phyloP scores from a whole-genome alignment of 1,140 invertebrate species.

The Heliconius congener region DNA sequence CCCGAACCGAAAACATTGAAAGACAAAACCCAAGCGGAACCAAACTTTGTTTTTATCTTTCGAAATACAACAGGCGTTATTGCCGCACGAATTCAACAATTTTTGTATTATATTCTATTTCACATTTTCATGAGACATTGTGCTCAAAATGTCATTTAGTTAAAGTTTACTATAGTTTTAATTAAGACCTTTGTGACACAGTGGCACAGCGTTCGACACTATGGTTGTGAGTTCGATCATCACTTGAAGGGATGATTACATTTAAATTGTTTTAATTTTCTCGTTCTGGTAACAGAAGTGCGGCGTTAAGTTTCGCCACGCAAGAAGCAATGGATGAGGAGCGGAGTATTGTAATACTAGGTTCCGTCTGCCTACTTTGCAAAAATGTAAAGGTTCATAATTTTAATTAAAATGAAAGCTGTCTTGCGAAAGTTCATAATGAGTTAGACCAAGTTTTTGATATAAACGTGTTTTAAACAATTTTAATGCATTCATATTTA shows the following conservation, averaged over 20 bases:
- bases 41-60: constrained; percentile 23
- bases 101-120: neutral
- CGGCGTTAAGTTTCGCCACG: no score
- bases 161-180: neutral
- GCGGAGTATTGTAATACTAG: no score
- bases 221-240: no score
- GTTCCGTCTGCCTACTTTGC: no score
- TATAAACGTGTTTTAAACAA: neutral
- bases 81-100: constrained; percentile 6
- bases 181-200: neutral
- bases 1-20: neutral
- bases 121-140: neutral
- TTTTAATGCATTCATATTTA: neutral
- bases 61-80: constrained; percentile 16
- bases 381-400: no score
- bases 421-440: neutral
- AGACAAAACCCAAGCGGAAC: constrained; percentile 3
- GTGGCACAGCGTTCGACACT: no score
- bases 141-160: neutral
- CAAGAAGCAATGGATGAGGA: no score
- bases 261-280: no score
- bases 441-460: constrained; percentile 3
- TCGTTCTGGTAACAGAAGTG: no score
- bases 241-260: no score
- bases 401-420: neutral